A percentile compares a stretch with the other conserved stretches of the same genome.
These are phyloP conservation scores for Silurus glanis DNA, from an alignment of 2,113 vertebrate species.

Conservation along the genomic window DNA sequence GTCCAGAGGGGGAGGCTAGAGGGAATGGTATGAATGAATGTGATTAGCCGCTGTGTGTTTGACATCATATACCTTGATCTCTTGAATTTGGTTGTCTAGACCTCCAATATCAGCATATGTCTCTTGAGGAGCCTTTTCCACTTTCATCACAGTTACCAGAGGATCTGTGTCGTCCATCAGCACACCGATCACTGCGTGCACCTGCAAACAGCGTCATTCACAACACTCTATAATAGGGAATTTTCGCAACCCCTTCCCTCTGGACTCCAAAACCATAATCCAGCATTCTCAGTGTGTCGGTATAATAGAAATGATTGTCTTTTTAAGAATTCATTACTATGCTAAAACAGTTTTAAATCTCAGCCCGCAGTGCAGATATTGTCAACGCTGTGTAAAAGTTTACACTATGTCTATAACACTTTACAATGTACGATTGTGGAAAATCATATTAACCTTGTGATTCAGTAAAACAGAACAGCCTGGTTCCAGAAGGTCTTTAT, in stretches of 20 bases:
- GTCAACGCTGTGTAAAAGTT: not conserved
- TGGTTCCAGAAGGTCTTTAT: slow-evolving; percentile 94
- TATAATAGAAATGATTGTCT: not conserved
- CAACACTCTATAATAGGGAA: not conserved
- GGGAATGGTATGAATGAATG: too few species aligned
- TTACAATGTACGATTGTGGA: not conserved
- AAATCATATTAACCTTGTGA: slow-evolving; percentile 80
- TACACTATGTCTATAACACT: not conserved
- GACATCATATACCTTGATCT: slow-evolving; percentile 85
- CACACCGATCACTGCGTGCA: slow-evolving; percentile 96
- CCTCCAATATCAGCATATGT: slow-evolving; percentile 96
- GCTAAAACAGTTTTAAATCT: not conserved
- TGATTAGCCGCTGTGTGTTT: not conserved
- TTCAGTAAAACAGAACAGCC: slow-evolving; percentile 97
- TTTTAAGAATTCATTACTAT: not conserved
- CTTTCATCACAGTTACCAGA: slow-evolving; percentile 97
- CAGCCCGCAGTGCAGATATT: not conserved
- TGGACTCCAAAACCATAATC: not conserved
- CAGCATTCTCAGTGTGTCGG: not conserved
- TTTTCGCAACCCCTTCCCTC: not conserved
- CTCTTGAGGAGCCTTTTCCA: slow-evolving; percentile 97
- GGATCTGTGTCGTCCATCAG: slow-evolving; percentile 98
- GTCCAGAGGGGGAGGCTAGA: too few species aligned
- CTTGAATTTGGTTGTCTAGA: slow-evolving; percentile 95
- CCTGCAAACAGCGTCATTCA: slow-evolving; percentile 67